Conservation (phyloP, 2,888 invertebrate genomes). For the Cecidostiba fungosa region DNA sequence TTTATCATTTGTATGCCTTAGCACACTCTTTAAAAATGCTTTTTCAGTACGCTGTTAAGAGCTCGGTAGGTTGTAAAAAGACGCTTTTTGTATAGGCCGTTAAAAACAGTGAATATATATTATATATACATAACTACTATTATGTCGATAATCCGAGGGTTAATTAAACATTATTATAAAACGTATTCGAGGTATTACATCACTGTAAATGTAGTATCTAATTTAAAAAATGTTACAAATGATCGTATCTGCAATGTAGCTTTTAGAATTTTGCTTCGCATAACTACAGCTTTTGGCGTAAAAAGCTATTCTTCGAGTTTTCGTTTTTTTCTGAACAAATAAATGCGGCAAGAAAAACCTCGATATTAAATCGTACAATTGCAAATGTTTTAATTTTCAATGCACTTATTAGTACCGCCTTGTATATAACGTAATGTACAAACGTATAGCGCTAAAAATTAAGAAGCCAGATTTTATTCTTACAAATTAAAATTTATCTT, state of each 20-base stretch:
- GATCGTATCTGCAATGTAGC: background rate
- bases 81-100: constrained; percentile 42
- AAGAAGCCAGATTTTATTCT: background rate
- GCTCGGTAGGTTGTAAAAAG: background rate
- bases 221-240: constrained; percentile 34
- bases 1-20: background rate
- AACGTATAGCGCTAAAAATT: constrained; percentile 30
- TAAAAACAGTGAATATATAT: constrained; percentile 34
- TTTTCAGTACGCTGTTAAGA: background rate
- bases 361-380: background rate
- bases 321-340: background rate
- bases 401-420: constrained; percentile 7
- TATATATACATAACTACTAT: constrained; percentile 60
- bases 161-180: constrained; percentile 69
- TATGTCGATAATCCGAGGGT: constrained; percentile 72
- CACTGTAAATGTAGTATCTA: constrained; percentile 41
- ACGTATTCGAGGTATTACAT: constrained; percentile 43
- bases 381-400: constrained; percentile 11
- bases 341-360: constrained; percentile 1
- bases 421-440: constrained; percentile 24
- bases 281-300: background rate
- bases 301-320: background rate
- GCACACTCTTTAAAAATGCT: background rate
- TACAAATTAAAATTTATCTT: constrained; percentile 1
- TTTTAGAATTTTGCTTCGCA: background rate